These are phyloP conservation scores for Puntigrus tetrazona DNA, from an alignment of 2,113 vertebrate genomes.

Conservation along the genomic window DNA sequence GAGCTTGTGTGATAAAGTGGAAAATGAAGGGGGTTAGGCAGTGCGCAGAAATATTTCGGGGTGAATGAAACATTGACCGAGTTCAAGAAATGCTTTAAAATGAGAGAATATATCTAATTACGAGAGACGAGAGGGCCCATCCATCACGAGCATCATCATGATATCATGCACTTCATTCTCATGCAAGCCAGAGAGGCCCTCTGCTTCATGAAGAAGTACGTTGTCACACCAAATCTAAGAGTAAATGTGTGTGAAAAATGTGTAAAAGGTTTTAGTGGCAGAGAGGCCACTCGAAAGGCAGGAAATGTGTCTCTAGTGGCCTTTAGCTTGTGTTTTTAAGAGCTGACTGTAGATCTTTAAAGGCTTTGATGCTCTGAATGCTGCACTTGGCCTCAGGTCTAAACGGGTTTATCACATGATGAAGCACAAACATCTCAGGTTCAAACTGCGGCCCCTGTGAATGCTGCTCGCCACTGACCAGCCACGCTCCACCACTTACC, in stretches of 20 bases:
- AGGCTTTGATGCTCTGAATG: constrained; percentile 42
- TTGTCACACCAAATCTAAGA: neutral
- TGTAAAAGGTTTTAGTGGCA: constrained; percentile 36
- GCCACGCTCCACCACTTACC: neutral
- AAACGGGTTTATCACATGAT: constrained; percentile 47
- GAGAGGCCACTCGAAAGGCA: constrained; percentile 39
- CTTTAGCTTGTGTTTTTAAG: constrained; percentile 40
- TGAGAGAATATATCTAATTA: neutral
- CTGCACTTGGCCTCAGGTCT: constrained; percentile 1
- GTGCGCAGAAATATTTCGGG: neutral
- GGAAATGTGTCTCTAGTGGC: constrained; percentile 38
- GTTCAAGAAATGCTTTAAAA: neutral
- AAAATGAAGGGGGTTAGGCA: neutral
- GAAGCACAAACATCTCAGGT: constrained; percentile 6
- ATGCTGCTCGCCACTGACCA: neutral
- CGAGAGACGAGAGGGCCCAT: neutral
- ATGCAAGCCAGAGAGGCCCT: neutral
- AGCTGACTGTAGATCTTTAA: constrained; percentile 30
- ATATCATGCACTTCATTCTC: neutral
- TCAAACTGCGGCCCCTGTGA: neutral
- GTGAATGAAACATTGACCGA: neutral
- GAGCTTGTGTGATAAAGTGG: neutral
- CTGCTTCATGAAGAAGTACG: too few species aligned
- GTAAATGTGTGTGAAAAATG: neutral
- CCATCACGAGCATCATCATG: neutral